Evolutionary conservation across 2,113 vertebrate genomes (phyloP), one percentile per base, ranked within the genome.

Genomic region (Otocyon megalotis): DNA sequence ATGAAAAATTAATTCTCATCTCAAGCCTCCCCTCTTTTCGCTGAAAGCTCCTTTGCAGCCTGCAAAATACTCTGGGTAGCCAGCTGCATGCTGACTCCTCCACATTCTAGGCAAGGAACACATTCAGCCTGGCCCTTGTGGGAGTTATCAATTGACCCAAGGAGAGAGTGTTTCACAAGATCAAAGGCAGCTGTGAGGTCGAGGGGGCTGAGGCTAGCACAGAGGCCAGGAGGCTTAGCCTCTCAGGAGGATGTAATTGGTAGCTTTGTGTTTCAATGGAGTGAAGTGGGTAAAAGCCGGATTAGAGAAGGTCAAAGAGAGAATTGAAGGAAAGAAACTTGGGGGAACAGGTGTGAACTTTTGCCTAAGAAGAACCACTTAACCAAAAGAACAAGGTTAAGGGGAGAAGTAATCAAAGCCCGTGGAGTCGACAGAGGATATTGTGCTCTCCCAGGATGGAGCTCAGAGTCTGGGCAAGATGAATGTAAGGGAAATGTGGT

Each of bases 261-360:
- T 69, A 94, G 95, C 82, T 96, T 79, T 96, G 81, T 97, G 62
- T 96, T 94, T 97, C 81, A n/a, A 0, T 28, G 35, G 35, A 65
- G 32, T 89, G 88, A 96, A 97, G 90, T 96, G 60, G 76, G 85
- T 95, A 97, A 94, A 90, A 94, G 96, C 90, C 14, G 15, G 82
- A 94, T 97, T 97, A 96, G 72, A 96, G 96, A 97, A 98, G 96
- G 96, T 97, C 90, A 98, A 93, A 94, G 90, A 96, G 81, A 92
- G 93, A 96, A 94, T 84, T 86, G 67, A 72, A 89, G 65, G 81
- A 89, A 97, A 90, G 92, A 97, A 90, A 96, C 58, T 95, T 95
- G 90, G 32, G 79, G 77, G 72, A 72, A 76, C 30, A 43, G n/a
- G 26, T 96, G 71, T 62, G 83, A 96, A 71, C 65, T 79, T 85